phyloP scores from a whole-genome alignment of 2,888 invertebrate genomes.

The Sinhomidia bicolor region DNA sequence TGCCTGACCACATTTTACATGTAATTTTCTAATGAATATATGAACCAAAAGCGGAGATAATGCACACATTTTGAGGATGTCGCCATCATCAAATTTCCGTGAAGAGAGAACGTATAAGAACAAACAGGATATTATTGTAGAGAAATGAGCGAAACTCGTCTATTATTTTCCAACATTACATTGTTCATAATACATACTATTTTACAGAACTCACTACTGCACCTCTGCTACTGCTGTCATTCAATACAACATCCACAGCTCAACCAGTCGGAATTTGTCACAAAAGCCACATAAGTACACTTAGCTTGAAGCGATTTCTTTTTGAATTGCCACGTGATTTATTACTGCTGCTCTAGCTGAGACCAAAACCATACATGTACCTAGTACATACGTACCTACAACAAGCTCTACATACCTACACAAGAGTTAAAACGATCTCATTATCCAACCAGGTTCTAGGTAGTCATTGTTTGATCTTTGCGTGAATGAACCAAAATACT shows the following conservation, averaged over 20 bases:
- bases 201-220: not conserved
- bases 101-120: no score
- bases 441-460: not conserved
- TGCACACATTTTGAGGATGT: no score
- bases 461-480: conserved; percentile 14
- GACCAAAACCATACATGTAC: not conserved
- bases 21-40: not conserved
- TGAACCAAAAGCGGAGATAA: not conserved
- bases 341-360: no score
- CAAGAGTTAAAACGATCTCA: not conserved
- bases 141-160: no score
- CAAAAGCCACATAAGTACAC: conserved; percentile 18
- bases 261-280: conserved; percentile 7
- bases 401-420: no score
- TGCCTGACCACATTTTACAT: not conserved
- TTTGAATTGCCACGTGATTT: conserved; percentile 10
- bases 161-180: no score
- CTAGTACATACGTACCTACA: no score
- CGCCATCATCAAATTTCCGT: no score
- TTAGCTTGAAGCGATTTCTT: conserved; percentile 13
- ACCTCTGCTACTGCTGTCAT: no score
- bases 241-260: not conserved
- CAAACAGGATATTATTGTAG: no score
- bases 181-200: not conserved
- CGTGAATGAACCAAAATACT: not conserved